Percentiles rank a stretch among this genome's conserved stretches.
These are phyloP conservation scores for Mus spretus DNA, from an alignment of 2,797 vertebrate species.

Conservation along the genomic window DNA sequence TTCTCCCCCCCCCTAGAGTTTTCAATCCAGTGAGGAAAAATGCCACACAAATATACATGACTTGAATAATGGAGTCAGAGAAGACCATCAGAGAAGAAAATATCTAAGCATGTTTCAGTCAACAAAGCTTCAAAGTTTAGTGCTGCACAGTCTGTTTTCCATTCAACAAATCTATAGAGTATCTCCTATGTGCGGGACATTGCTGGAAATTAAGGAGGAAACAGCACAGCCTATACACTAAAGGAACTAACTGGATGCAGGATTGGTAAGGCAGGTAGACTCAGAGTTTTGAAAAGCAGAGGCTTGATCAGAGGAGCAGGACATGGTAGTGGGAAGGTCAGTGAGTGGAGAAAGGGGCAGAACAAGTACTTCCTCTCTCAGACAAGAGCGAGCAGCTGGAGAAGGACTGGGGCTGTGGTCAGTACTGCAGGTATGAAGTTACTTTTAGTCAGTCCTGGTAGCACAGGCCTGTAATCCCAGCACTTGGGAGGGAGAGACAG, in stretches of 20 bases:
- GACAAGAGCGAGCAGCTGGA: not conserved
- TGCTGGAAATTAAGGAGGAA: conserved; percentile 51
- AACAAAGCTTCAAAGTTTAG: conserved; percentile 20
- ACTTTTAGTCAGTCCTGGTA: not conserved
- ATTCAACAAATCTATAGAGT: not conserved
- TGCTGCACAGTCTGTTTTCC: not conserved
- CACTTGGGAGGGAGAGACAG: not conserved
- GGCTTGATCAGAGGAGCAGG: not conserved
- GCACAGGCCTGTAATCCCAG: not conserved
- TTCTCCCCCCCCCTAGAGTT: conserved; percentile 18
- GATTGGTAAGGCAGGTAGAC: conserved; percentile 21
- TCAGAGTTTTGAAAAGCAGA: conserved; percentile 30
- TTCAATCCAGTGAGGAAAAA: not conserved
- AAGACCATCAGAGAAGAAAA: conserved; percentile 9
- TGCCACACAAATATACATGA: not conserved
- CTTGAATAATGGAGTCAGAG: conserved; percentile 14
- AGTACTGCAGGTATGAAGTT: not conserved
- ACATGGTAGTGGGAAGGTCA: not conserved
- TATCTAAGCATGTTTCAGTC: not conserved
- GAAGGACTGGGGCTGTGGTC: not conserved
- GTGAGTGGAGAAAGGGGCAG: not conserved
- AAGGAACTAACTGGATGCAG: not conserved
- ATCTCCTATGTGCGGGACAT: conserved; percentile 5
- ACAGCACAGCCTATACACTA: not conserved
- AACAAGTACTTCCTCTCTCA: conserved; percentile 28